Evolutionary conservation across 2,888 invertebrate species (phyloP), one percentile per base, ranked within the genome.

Genomic region (Orchesellides sinensis): DNA sequence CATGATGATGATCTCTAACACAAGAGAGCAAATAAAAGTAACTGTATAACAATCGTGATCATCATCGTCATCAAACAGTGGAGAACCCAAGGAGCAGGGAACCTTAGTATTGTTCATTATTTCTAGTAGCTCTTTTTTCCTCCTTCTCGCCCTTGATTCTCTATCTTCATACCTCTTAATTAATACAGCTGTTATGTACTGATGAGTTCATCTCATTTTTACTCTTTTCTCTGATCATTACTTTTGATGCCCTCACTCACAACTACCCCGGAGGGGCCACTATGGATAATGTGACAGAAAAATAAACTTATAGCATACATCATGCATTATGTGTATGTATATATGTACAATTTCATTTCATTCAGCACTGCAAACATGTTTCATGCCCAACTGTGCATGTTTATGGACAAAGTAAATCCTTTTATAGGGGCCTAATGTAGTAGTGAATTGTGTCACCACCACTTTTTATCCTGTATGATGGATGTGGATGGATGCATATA

Each of bases 121-220:
- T 80, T 23, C 73, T 72, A 56, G 75, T 66, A 47, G 65, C 73
- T 73, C 75, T 75, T 73, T 83, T 86, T 87, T 80, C 85, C 82
- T 81, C 72, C 80, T 77, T 23, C 29, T 73, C 45, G 74, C 79
- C 61, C 59, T 68, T 47, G 63, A 70, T 73, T 78, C 77, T 72
- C 74, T 84, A 82, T 85, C 86, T 84, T n/a, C n/a, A n/a, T n/a
- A 83, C 85, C 84, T 85, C 85, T 85, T 87, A 87, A 87, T 87
- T 86, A 87, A 87, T 86, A 84, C 86, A 78, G 83, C 87, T 87
- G 85, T 87, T 85, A 83, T 83, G 63, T 80, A 47, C 78, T 83
- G 74, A 83, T 84, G 80, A 81, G 77, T 84, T 86, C 86, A 83
- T 85, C 80, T 77, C 66, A 73, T 78, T 78, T 84, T 72, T 74